A percentile compares a stretch with the other conserved stretches of the same genome.
These are phyloP conservation scores for Pelecanoides urinatrix DNA, from an alignment of 2,113 vertebrate species.

Conservation along the genomic window DNA sequence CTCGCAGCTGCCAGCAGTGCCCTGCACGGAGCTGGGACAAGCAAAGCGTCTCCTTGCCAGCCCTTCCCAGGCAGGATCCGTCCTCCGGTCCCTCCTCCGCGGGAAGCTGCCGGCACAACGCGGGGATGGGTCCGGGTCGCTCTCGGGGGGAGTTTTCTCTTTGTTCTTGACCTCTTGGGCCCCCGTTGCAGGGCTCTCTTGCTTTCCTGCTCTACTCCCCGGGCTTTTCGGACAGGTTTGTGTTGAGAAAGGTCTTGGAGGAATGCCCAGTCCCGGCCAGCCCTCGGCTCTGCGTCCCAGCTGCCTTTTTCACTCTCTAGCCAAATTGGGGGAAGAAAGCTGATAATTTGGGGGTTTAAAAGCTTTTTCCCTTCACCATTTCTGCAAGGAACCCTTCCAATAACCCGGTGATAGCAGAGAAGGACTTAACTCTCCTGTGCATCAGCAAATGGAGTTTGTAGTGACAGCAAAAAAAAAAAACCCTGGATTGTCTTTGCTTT, in stretches of 20 bases:
- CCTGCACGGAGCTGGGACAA: not conserved
- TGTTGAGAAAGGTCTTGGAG: not conserved
- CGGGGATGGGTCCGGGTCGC: rapidly evolving
- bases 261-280: not conserved
- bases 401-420: not conserved
- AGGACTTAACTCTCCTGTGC: not conserved
- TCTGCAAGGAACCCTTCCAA: not conserved
- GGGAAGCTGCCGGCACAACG: rapidly evolving
- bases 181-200: not conserved
- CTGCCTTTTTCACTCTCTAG: not conserved
- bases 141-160: not conserved
- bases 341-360: not conserved
- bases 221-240: not conserved
- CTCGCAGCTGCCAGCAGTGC: too few relatives aligned
- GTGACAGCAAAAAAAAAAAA: not conserved
- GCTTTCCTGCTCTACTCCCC: not conserved
- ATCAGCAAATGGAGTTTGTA: not conserved
- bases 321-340: not conserved
- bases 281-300: not conserved
- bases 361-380: not conserved
- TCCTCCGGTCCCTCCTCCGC: not conserved
- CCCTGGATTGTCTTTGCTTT: not conserved
- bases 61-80: not conserved
- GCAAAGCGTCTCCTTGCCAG: not conserved
- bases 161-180: not conserved